Percentiles rank a stretch among this genome's conserved stretches.
Conservation (phyloP, 2,797 vertebrate genomes). For the Spinus pinus region DNA sequence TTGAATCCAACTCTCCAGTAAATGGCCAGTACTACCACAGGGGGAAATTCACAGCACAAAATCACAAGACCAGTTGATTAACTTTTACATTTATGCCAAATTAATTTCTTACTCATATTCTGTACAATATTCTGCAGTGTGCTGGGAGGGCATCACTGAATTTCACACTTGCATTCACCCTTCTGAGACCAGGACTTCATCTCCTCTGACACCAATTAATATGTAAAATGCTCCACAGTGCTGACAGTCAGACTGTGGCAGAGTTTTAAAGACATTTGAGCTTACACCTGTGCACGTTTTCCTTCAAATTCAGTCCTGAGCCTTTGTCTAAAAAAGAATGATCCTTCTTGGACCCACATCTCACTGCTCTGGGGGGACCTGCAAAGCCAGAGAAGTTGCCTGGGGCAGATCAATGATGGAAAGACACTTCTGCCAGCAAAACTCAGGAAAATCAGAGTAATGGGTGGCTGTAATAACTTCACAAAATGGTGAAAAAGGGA, state of each 20-base stretch:
- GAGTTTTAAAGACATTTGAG: not conserved
- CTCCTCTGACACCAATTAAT: not conserved
- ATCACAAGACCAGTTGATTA: not conserved
- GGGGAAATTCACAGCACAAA: not conserved
- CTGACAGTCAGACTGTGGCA: not conserved
- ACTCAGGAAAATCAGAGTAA: not conserved
- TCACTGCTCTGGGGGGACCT: not conserved
- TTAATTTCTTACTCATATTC: not conserved
- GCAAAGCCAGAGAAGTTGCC: not conserved
- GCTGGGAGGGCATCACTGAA: not conserved
- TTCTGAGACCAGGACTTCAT: not conserved
- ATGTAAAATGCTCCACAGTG: not conserved
- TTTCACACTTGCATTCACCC: not conserved
- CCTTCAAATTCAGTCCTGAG: not conserved
- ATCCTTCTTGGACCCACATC: not conserved
- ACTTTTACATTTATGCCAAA: not conserved
- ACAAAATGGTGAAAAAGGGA: not conserved
- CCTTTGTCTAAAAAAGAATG: not conserved
- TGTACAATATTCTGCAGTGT: not conserved
- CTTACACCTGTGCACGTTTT: rapidly evolving
- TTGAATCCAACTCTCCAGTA: not conserved
- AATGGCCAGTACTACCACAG: not conserved
- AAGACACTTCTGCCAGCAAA: not conserved
- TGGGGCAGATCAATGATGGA: rapidly evolving
- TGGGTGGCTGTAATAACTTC: not conserved